Percentiles rank a stretch among this genome's conserved stretches.
These are phyloP conservation scores for Nephila pilipes DNA, from an alignment of 1,140 invertebrate genomes.

Conservation along the genomic window DNA sequence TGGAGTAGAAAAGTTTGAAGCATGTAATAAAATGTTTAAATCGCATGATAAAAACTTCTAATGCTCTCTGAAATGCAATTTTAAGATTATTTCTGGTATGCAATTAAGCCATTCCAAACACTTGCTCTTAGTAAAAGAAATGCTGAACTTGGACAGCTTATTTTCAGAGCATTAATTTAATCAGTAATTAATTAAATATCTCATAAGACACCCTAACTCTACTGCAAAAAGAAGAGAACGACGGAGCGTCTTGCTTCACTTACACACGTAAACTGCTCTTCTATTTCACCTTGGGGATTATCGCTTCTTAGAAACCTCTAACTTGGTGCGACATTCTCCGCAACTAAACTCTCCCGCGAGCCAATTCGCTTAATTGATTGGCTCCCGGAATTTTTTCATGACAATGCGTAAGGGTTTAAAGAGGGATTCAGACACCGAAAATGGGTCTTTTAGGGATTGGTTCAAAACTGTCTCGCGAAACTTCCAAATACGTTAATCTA, in stretches of 20 bases:
- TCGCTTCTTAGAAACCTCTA: slow-evolving; percentile 38
- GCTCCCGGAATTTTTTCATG: slow-evolving; percentile 22
- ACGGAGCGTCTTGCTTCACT: slow-evolving; percentile 17
- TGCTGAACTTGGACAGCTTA: slow-evolving; percentile 20
- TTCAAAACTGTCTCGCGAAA: slow-evolving; percentile 16
- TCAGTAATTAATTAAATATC: slow-evolving; percentile 62
- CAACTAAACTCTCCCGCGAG: slow-evolving; percentile 26
- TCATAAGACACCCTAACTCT: slow-evolving; percentile 39
- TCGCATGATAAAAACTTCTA: slow-evolving; percentile 8
- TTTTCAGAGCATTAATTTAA: slow-evolving; percentile 44
- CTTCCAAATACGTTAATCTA: slow-evolving; percentile 37
- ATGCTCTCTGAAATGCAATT: slow-evolving; percentile 6
- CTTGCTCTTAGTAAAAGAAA: slow-evolving; percentile 30
- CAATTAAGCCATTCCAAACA: slow-evolving; percentile 33
- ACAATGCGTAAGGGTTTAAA: slow-evolving; percentile 41
- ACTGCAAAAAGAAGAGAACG: slow-evolving; percentile 2
- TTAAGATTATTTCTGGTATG: slow-evolving; percentile 16
- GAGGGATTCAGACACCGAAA: not conserved
- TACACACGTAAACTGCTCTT: slow-evolving; percentile 40
- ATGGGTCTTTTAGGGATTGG: slow-evolving; percentile 51
- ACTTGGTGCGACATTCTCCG: slow-evolving; percentile 36
- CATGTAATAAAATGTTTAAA: slow-evolving; percentile 1
- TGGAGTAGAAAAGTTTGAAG: not conserved
- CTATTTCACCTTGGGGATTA: slow-evolving; percentile 58
- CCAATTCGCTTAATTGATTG: slow-evolving; percentile 59